Percentiles rank a stretch among this genome's conserved stretches.
These are phyloP conservation scores for Calcarius ornatus DNA, from an alignment of 2,113 vertebrate genomes.

Conservation along the genomic window DNA sequence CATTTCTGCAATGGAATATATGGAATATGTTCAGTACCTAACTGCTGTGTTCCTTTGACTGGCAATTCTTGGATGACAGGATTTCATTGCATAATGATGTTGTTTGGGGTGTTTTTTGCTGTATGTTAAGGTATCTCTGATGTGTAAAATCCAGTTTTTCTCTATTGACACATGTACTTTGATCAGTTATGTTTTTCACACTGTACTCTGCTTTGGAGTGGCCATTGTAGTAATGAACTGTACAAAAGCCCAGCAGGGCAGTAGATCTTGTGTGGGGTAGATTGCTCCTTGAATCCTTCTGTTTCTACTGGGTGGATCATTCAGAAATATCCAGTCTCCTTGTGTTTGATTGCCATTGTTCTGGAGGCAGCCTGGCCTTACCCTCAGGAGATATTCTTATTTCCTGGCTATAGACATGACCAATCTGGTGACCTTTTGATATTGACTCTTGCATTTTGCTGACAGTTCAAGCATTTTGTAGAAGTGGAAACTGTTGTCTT, in stretches of 20 bases:
- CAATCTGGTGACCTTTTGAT: constrained; percentile 2
- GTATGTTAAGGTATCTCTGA: not conserved
- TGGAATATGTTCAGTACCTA: not conserved
- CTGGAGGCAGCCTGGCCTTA: not conserved
- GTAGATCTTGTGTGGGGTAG: not conserved
- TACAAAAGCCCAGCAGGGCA: not conserved
- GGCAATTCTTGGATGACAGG: not conserved
- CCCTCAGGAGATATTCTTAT: not conserved
- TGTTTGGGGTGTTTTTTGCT: not conserved
- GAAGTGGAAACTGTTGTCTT: constrained; percentile 54
- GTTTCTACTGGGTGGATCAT: not conserved
- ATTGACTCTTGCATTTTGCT: not conserved
- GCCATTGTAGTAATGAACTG: not conserved
- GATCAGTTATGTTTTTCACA: not conserved
- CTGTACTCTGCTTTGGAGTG: not conserved
- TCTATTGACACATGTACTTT: rapidly evolving
- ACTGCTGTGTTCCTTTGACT: not conserved
- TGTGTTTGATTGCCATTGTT: not conserved
- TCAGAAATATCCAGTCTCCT: not conserved
- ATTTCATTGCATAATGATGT: not conserved
- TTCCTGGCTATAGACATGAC: not conserved
- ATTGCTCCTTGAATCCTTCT: not conserved
- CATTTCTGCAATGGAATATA: not conserved
- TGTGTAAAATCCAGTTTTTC: not conserved
- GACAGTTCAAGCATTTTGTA: constrained; percentile 3